Evolutionary conservation across 2,888 invertebrate genomes (phyloP).

Genomic region (Timandra comae): DNA sequence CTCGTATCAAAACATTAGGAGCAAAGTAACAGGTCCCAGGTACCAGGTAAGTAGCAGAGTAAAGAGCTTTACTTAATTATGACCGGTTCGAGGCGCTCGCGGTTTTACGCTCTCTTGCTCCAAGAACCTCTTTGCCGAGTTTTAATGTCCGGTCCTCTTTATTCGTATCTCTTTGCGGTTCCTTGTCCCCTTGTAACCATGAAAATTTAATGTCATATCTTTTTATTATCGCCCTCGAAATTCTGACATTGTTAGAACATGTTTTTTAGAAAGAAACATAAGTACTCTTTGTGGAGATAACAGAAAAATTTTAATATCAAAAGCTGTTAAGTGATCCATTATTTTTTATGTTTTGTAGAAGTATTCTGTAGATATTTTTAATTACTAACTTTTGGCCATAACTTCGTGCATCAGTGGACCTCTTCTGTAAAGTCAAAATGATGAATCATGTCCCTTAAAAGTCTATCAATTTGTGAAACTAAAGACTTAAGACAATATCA

Average conservation of each 20-base stretch:
- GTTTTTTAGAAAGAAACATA: too few species aligned
- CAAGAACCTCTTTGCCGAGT: constrained; percentile 34
- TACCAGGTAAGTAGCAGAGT: constrained; percentile 35
- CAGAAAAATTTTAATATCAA: too few species aligned
- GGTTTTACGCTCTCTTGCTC: constrained; percentile 37
- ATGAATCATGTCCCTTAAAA: too few species aligned
- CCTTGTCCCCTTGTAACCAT: constrained; percentile 21
- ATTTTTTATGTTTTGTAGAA: too few species aligned
- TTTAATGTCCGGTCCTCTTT: constrained; percentile 29
- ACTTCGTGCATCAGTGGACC: too few species aligned
- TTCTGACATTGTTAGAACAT: constrained; percentile 1
- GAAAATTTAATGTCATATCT: constrained; percentile 18
- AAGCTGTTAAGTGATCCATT: constrained; percentile 7
- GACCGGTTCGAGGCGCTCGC: constrained; percentile 32
- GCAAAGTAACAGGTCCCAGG: constrained; percentile 19
- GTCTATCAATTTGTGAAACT: too few species aligned
- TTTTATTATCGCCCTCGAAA: too few species aligned
- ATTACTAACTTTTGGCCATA: too few species aligned
- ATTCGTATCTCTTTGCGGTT: constrained; percentile 17
- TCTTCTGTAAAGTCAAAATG: too few species aligned
- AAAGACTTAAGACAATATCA: too few species aligned
- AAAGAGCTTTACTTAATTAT: constrained; percentile 53
- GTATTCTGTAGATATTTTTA: too few species aligned
- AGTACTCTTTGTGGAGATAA: too few species aligned
- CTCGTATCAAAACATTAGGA: constrained; percentile 12